Conservation (phyloP, 30 jellyfish, hydroid and myxozoan species). For the Catostylus mosaicus region DNA sequence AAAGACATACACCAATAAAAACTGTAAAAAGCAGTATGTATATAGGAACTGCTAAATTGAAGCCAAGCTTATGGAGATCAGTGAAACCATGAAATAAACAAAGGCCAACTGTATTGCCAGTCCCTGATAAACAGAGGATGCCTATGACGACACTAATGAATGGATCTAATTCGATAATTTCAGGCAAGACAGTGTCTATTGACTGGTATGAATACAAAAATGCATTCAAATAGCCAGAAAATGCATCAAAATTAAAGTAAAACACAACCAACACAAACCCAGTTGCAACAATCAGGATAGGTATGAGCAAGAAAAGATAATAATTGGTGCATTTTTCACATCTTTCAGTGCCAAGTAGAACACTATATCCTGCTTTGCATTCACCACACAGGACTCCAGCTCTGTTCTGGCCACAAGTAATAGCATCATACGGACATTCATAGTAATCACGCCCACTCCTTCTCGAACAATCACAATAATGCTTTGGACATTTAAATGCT, state of each 20-base stretch:
- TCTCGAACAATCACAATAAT: constrained; percentile 69
- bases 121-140: constrained; percentile 73
- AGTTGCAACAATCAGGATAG: constrained; percentile 58
- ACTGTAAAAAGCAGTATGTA: constrained; percentile 59
- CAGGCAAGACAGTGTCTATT: constrained; percentile 60
- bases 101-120: constrained; percentile 87
- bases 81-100: constrained; percentile 83
- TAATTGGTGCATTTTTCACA: constrained; percentile 67
- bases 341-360: constrained; percentile 71
- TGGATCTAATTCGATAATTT: constrained; percentile 49
- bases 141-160: constrained; percentile 83
- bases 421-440: constrained; percentile 58
- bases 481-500: constrained; percentile 75
- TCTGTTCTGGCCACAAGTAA: constrained; percentile 68
- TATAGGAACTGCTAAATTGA: constrained; percentile 77
- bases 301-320: constrained; percentile 52
- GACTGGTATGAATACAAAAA: constrained; percentile 85
- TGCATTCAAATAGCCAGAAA: constrained; percentile 94
- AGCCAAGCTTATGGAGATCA: constrained; percentile 73
- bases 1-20: constrained; percentile 62
- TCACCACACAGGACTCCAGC: constrained; percentile 79
- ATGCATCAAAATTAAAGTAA: constrained; percentile 85
- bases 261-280: constrained; percentile 67
- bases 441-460: neutral
- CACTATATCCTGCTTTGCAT: constrained; percentile 80